Evolutionary conservation across 2,888 invertebrate species (phyloP).

Genomic region (Drosophila lacicola): DNA sequence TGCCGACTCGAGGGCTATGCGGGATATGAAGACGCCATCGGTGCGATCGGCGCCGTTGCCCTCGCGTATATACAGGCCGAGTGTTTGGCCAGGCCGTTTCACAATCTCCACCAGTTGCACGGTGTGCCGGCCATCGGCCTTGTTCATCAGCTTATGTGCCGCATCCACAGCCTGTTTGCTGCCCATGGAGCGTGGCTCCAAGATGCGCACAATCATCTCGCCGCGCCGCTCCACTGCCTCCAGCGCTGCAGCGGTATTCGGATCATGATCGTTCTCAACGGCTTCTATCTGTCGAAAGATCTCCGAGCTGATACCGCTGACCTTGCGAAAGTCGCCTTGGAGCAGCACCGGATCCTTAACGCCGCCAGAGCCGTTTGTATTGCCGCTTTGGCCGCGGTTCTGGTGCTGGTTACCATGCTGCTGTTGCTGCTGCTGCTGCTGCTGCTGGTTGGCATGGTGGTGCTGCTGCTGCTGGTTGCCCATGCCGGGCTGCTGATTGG

Average conservation of each 20-base stretch:
- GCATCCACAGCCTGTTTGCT: slow-evolving; percentile 94
- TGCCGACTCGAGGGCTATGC: slow-evolving; percentile 97
- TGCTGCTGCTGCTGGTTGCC: slow-evolving; percentile 83
- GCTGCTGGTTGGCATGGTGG: slow-evolving; percentile 85
- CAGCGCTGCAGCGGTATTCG: slow-evolving; percentile 95
- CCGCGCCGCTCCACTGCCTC: slow-evolving; percentile 96
- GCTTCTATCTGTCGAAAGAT: slow-evolving; percentile 99
- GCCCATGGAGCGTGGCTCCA: slow-evolving; percentile 95
- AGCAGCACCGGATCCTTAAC: slow-evolving; percentile 90
- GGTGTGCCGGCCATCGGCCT: slow-evolving; percentile 88
- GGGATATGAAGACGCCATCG: slow-evolving; percentile 99
- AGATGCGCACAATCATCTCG: slow-evolving; percentile 97
- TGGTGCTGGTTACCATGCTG: slow-evolving; percentile 85
- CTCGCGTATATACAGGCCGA: slow-evolving; percentile 99
- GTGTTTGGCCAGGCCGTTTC: slow-evolving; percentile 98
- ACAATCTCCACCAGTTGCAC: slow-evolving; percentile 98
- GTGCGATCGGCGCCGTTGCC: slow-evolving; percentile 98
- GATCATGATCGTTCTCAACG: slow-evolving; percentile 97
- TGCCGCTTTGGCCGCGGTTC: slow-evolving; percentile 64
- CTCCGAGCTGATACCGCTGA: slow-evolving; percentile 97
- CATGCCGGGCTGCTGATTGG: slow-evolving; percentile 86
- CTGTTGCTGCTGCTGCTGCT: slow-evolving; percentile 81
- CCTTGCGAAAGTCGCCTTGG: slow-evolving; percentile 97
- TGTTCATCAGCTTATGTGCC: slow-evolving; percentile 92
- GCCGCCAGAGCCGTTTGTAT: slow-evolving; percentile 72